These are phyloP conservation scores for Thaumetopoea pityocampa DNA, from an alignment of 1,140 invertebrate genomes.

Conservation along the genomic window DNA sequence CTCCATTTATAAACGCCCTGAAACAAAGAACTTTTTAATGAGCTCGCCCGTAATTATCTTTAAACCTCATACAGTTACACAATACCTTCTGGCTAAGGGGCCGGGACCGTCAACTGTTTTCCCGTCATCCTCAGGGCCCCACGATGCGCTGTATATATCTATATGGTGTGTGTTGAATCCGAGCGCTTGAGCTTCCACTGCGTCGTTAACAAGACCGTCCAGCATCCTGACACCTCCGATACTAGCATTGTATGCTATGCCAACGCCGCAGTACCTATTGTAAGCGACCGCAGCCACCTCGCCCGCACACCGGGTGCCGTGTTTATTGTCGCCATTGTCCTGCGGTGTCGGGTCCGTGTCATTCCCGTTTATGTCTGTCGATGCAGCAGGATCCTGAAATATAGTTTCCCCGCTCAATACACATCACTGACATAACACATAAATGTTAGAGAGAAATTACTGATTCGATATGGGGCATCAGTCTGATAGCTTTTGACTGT, in stretches of 20 bases:
- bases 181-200: conserved; percentile 93
- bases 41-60: conserved; percentile 45
- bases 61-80: conserved; percentile 39
- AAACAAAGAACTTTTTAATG: conserved; percentile 58
- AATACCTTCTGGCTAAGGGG: conserved; percentile 87
- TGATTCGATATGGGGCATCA: conserved; percentile 5
- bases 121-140: conserved; percentile 97
- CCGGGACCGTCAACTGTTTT: conserved; percentile 98
- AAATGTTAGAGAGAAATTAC: conserved; percentile 1
- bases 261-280: conserved; percentile 93
- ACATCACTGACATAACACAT: conserved; percentile 9
- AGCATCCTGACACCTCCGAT: conserved; percentile 96
- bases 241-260: conserved; percentile 93
- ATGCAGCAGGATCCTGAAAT: conserved; percentile 90
- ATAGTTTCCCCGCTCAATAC: conserved; percentile 11
- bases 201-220: conserved; percentile 96
- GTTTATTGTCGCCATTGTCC: conserved; percentile 95
- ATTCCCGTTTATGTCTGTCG: conserved; percentile 98
- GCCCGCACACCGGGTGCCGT: conserved; percentile 93
- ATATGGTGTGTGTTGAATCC: conserved; percentile 94
- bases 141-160: conserved; percentile 96
- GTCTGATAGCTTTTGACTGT: conserved; percentile 7
- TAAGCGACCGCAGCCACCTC: conserved; percentile 94
- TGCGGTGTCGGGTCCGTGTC: conserved; percentile 96
- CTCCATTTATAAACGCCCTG: conserved; percentile 95